Evolutionary conservation across 1,140 invertebrate species (phyloP).

Genomic region (Drosophila tani): DNA sequence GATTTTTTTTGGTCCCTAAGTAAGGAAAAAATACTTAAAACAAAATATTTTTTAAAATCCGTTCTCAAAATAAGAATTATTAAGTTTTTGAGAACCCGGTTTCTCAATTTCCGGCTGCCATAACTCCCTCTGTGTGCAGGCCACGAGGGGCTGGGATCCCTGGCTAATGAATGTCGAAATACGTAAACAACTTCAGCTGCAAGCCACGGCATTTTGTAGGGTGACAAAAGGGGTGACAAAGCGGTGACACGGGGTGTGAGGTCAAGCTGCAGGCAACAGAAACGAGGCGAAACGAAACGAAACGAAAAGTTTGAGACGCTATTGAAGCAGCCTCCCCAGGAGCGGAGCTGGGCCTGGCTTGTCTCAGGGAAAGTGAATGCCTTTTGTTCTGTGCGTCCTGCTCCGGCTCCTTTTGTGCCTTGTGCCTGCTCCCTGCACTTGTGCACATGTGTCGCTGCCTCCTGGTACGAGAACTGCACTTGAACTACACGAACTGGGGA

Average conservation of each 20-base stretch:
- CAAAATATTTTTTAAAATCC: too few relatives aligned
- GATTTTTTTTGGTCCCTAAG: too few relatives aligned
- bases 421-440: slow-evolving; percentile 44
- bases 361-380: slow-evolving; percentile 54
- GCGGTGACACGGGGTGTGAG: slow-evolving; percentile 7
- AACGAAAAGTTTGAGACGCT: slow-evolving; percentile 62
- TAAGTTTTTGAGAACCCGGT: too few relatives aligned
- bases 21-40: too few relatives aligned
- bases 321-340: slow-evolving; percentile 39
- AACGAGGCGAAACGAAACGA: slow-evolving; percentile 44
- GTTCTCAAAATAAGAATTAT: too few relatives aligned
- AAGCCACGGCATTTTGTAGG: background rate
- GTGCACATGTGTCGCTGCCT: slow-evolving; percentile 69
- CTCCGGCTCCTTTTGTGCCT: slow-evolving; percentile 26
- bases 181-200: slow-evolving; percentile 19
- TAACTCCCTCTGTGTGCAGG: too few relatives aligned
- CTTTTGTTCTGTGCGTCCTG: too few relatives aligned
- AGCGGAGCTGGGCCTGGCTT: slow-evolving; percentile 23
- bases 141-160: background rate
- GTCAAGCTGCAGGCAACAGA: slow-evolving; percentile 22
- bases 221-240: background rate
- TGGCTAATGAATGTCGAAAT: slow-evolving; percentile 69
- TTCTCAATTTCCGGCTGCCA: too few relatives aligned
- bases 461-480: slow-evolving; percentile 50
- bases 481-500: slow-evolving; percentile 65